These are phyloP conservation scores for Sarotherodon lohbergeri DNA, from an alignment of 2,113 vertebrate genomes.

Conservation along the genomic window DNA sequence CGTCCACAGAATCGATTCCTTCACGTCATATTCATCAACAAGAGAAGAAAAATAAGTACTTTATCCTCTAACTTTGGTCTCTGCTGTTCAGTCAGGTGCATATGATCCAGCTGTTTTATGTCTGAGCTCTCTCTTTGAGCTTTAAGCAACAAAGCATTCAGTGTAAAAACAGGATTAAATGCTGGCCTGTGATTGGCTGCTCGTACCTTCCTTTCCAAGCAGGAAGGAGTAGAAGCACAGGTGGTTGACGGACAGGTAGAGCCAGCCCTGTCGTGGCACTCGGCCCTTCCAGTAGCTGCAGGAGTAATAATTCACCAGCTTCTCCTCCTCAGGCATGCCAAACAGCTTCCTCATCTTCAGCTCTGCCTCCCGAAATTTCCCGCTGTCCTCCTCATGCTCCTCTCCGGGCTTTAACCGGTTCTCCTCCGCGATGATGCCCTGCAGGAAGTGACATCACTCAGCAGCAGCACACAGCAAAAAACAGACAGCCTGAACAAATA, in stretches of 20 bases:
- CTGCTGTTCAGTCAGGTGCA: neutral
- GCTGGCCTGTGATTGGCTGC: neutral
- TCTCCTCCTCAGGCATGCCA: constrained; percentile 95
- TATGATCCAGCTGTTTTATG: neutral
- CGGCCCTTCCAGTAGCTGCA: constrained; percentile 98
- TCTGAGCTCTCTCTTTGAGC: neutral
- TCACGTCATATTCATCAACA: neutral
- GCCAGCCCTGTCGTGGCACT: constrained; percentile 94
- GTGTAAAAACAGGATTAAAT: neutral
- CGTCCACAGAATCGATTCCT: neutral
- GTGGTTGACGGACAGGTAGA: constrained; percentile 94
- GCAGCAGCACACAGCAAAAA: neutral
- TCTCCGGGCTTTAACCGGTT: constrained; percentile 82
- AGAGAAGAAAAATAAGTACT: neutral
- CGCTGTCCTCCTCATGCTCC: constrained; percentile 86
- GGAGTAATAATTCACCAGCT: constrained; percentile 97
- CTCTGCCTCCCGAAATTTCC: constrained; percentile 94
- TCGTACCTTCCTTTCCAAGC: constrained; percentile 90
- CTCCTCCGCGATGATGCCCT: constrained; percentile 98
- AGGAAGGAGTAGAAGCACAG: constrained; percentile 98
- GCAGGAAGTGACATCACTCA: constrained; percentile 7
- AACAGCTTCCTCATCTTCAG: constrained; percentile 96
- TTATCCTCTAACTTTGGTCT: neutral
- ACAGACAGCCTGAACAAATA: neutral
- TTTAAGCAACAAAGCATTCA: neutral